Conservation (phyloP, 2,113 vertebrate species). For the Formicarius rufipectus region DNA sequence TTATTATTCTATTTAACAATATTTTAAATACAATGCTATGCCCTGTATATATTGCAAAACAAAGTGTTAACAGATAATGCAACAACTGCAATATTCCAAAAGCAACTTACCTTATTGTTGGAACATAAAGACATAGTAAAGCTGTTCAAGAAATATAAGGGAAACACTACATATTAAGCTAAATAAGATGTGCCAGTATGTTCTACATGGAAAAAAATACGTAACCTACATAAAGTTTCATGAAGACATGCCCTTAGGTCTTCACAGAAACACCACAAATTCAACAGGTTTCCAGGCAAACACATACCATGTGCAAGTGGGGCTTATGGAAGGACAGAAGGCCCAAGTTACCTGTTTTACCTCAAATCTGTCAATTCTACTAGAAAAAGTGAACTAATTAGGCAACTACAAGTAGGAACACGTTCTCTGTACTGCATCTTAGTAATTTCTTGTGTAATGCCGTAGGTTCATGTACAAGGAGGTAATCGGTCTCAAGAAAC, state of each 20-base stretch:
- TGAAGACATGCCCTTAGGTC: background rate
- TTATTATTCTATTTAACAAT: background rate
- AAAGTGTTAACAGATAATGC: background rate
- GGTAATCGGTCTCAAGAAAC: background rate
- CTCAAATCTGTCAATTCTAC: background rate
- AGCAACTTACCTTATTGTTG: background rate
- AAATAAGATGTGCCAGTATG: background rate
- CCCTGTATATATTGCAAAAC: background rate
- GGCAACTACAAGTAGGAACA: background rate
- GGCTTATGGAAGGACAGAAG: background rate
- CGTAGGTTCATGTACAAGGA: background rate
- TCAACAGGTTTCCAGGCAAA: background rate
- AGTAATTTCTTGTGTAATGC: background rate
- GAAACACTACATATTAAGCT: background rate
- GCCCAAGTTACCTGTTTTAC: background rate
- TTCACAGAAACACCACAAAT: background rate
- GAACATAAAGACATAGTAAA: background rate
- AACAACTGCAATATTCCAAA: background rate
- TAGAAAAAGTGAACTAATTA: background rate
- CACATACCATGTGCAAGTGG: accelerated
- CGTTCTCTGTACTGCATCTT: background rate
- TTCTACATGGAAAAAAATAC: background rate
- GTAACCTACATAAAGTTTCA: background rate
- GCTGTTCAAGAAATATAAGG: background rate
- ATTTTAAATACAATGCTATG: background rate